Base-by-base conservation (phyloP, 2,888 invertebrate species). In the Hecatera dysodea region DNA sequence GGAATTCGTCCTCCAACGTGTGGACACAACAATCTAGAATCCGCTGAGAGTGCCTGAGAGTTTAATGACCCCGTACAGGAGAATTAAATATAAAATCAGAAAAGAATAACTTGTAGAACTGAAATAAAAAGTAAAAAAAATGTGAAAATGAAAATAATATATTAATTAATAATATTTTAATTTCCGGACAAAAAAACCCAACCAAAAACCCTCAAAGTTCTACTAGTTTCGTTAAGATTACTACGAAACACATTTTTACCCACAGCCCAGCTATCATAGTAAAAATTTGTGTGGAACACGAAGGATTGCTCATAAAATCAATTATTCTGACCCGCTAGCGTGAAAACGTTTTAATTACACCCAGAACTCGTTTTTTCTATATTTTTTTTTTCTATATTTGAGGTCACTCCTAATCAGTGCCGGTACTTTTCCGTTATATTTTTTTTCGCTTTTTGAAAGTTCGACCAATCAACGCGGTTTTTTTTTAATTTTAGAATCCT, bases 351-450 rank as follows among this genome's bases (percentile, higher is more conserved):
- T 83, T 85, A 81, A 84, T 84, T 83, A 72, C 76, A 46, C 46
- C 36, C 33, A 76, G 56, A 84, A 81, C 81, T 50, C 57, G 83
- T 75, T 75, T 81, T 75, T n/a, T n/a, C n/a, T 74, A 27, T n/a
- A 36, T 22, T 11, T 48, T 56, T 60, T 66, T 76, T 74, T 66
- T 75, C 29, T 29, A 59, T 61, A 62, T 82, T 84, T 84, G 83
- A 78, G 83, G 83, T 85, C 78, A 80, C 76, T 78, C 69, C 65
- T 70, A 78, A 85, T 78, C 59, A 64, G 78, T 66, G 64, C 64
- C 64, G 77, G 85, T 80, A 80, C 77, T 80, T 78, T 82, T 84
- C 80, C 85, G 84, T 84, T 84, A 84, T 84, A 84, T 84, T 75
- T 83, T 74, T 81, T 74, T 72, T 39, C 33, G 5, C 4, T 22